A percentile compares a stretch with the other conserved stretches of the same genome.
phyloP scores from a whole-genome alignment of 2,888 invertebrate genomes.

The Seira sanloemensis region DNA sequence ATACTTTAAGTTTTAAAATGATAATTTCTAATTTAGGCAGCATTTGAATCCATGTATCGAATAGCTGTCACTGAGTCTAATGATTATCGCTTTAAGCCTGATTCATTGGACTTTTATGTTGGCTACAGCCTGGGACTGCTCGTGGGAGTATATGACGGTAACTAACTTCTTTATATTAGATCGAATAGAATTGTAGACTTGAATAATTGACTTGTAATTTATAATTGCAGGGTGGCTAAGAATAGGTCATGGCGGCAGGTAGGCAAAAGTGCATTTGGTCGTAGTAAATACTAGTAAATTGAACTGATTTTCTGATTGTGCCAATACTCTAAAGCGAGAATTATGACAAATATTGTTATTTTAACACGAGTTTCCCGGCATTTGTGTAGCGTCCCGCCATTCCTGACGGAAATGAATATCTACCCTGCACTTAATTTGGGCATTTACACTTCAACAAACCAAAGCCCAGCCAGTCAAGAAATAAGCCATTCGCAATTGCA shows the following conservation, averaged over 20 bases:
- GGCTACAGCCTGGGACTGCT: neutral
- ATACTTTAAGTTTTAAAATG: neutral
- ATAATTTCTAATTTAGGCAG: neutral
- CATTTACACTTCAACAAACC: constrained; percentile 34
- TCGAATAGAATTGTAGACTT: neutral
- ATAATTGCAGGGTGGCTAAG: constrained; percentile 37
- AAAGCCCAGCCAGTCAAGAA: neutral
- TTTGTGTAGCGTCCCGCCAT: constrained; percentile 36
- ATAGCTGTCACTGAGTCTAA: neutral
- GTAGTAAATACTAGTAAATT: too few species aligned
- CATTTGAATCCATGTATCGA: constrained; percentile 21
- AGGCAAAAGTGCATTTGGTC: too few species aligned
- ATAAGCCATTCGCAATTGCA: neutral
- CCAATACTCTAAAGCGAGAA: too few species aligned
- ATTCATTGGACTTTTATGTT: neutral
- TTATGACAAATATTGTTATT: too few species aligned
- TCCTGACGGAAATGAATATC: constrained; percentile 10
- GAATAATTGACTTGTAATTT: neutral
- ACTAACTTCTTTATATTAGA: neutral
- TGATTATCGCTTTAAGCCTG: neutral
- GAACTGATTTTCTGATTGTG: too few species aligned
- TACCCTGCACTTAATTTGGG: constrained; percentile 51
- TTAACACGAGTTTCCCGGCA: too few species aligned
- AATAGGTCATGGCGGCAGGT: constrained; percentile 45
- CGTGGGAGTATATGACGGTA: neutral